Percentiles rank a stretch among this genome's conserved stretches.
Conservation (phyloP, 2,797 vertebrate genomes). For the Lepidocolaptes lacrymiger region DNA sequence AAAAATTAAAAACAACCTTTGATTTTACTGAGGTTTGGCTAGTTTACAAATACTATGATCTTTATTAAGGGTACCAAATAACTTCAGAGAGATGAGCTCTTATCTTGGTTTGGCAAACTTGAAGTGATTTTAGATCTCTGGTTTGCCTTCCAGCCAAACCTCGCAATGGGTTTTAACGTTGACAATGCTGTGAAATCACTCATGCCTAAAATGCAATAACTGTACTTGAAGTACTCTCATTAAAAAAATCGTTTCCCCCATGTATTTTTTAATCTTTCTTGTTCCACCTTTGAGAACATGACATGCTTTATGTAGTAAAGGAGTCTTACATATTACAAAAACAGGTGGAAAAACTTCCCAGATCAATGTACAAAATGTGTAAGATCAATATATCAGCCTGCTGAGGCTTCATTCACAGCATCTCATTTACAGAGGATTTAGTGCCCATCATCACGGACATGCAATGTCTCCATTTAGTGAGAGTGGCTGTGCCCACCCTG, state of each 20-base stretch:
- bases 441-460: background rate
- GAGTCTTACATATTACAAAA: background rate
- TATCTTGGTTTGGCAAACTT: conserved; percentile 71
- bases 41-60: conserved; percentile 54
- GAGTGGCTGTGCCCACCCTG: background rate
- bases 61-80: conserved; percentile 61
- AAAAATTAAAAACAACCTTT: conserved; percentile 60
- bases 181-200: conserved; percentile 58
- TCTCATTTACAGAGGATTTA: background rate
- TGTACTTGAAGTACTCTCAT: conserved; percentile 44
- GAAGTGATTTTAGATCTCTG: conserved; percentile 51
- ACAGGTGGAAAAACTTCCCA: background rate
- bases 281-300: background rate
- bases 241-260: conserved; percentile 50
- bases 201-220: conserved; percentile 52
- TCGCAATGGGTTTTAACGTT: conserved; percentile 31
- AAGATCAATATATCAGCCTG: background rate
- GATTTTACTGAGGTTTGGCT: conserved; percentile 69
- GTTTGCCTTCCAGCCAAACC: conserved; percentile 60
- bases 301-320: background rate
- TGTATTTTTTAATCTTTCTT: conserved; percentile 37
- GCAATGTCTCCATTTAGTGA: background rate
- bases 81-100: conserved; percentile 64
- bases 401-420: background rate
- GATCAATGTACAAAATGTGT: background rate